Percentiles rank a stretch among this genome's conserved stretches.
phyloP scores from a whole-genome alignment of 2,113 vertebrate genomes.

The Aspiorhynchus laticeps region DNA sequence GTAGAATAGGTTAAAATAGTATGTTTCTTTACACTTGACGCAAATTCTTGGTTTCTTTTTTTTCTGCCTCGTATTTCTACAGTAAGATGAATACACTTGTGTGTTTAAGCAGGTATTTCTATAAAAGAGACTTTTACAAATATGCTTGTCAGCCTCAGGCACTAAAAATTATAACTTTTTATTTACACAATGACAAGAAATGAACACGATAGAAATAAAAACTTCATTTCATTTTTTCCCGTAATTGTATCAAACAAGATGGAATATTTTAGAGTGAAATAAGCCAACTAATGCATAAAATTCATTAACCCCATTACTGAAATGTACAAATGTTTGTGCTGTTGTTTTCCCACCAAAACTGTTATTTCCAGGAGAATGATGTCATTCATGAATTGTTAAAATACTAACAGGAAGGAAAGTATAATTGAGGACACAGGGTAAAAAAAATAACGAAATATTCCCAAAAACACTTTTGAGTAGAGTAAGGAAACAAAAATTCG shows the following conservation, averaged over 20 bases:
- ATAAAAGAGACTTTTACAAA: neutral
- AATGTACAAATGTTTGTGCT: neutral
- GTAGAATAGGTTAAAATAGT: neutral
- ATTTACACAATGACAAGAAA: neutral
- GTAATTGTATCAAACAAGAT: neutral
- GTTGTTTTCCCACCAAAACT: neutral
- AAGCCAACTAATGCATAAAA: neutral
- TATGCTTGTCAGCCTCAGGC: neutral
- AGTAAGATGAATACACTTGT: neutral
- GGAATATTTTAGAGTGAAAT: neutral
- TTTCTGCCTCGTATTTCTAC: slow-evolving; percentile 1
- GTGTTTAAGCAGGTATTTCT: neutral
- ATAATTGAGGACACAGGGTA: neutral
- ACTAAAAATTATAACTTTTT: neutral
- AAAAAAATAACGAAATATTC: neutral
- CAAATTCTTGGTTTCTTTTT: neutral
- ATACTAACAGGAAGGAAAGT: neutral
- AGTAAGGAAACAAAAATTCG: neutral
- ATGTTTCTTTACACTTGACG: neutral
- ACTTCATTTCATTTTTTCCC: neutral
- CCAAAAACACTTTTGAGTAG: neutral
- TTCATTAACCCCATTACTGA: neutral
- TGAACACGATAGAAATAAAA: neutral
- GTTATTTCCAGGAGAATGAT: neutral
- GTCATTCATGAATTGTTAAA: neutral